Evolutionary conservation across 2,797 vertebrate genomes (phyloP), one percentile per base, ranked within the genome.

Genomic region (Micropoecilia bifurca): DNA sequence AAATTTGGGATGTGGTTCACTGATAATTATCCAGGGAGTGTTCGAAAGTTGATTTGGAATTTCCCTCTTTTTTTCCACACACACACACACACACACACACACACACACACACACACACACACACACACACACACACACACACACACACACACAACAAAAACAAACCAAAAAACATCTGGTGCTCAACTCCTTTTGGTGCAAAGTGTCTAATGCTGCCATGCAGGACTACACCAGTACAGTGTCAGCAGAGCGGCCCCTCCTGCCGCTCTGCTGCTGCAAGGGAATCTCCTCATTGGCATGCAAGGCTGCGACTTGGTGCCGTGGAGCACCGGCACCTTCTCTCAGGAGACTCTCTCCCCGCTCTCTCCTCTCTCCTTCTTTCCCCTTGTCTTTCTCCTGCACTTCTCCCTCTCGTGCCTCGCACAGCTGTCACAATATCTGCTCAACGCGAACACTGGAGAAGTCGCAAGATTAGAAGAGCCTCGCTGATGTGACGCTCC

Each of bases 271-370:
- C 87, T 72, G 80, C 91, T 93, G 93, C 94, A 91, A 90, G 93
- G 94, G 94, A 95, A 95, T 95, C 94, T 95, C 91, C 94, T 95
- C 93, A 95, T 94, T 95, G 94, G 94, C 92, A 95, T 95, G 93
- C 94, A 95, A 87, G 68, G 91, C 81, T 14, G 93, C 59, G 92
- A 87, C 92, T 94, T 83, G 84, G 87, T 89, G 91, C 92, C 73
- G 84, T 87, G 86, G 94, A 94, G 93, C 93, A 91, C 91, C 71
- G 77, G 92, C 92, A 93, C 91, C 91, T 88, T 94, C 88, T 93
- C 94, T 91, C 94, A 77, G 53, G 94, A 93, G 94, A 95, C 90
- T 81, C 88, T 88, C 86, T 90, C 83, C 80, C 84, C 77, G 66
- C 82, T 85, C 88, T 88, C 86, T 90, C 83, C 80, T 83, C 76